Conservation (phyloP, 2,797 vertebrate species). For the Podargus strigoides region DNA sequence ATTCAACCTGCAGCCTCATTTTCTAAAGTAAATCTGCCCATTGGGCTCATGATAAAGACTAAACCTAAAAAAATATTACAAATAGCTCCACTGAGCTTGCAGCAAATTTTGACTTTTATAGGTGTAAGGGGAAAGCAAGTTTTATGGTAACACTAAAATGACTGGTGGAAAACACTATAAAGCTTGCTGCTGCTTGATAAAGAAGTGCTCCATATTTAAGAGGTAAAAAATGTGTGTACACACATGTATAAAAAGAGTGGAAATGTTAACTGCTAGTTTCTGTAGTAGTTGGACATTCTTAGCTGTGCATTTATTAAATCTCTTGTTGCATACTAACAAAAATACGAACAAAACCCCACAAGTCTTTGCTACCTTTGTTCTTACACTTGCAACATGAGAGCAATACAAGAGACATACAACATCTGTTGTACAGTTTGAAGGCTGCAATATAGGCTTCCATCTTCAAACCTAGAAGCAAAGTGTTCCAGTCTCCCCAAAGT, state of each 20-base stretch:
- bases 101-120: constrained; percentile 43
- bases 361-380: not conserved
- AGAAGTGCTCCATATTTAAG: not conserved
- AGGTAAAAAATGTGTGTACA: not conserved
- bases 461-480: not conserved
- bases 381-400: rapidly evolving
- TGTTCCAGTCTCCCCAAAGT: not conserved
- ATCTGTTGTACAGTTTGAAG: not conserved
- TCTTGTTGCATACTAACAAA: not conserved
- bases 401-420: not conserved
- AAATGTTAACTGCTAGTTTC: not conserved
- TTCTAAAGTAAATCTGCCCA: constrained; percentile 8
- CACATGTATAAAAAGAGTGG: not conserved
- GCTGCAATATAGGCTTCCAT: not conserved
- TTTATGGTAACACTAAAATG: constrained; percentile 45
- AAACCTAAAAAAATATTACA: constrained; percentile 52
- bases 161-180: constrained; percentile 14
- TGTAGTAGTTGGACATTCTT: not conserved
- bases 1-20: not conserved
- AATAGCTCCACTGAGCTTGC: constrained; percentile 2
- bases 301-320: not conserved
- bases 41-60: constrained; percentile 19
- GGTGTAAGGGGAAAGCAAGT: constrained; percentile 7
- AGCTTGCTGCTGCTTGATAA: not conserved
- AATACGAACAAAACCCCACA: rapidly evolving